Percentiles rank a stretch among this genome's conserved stretches.
Conservation (phyloP, 2,113 vertebrate genomes). For the Osmerus eperlanus region DNA sequence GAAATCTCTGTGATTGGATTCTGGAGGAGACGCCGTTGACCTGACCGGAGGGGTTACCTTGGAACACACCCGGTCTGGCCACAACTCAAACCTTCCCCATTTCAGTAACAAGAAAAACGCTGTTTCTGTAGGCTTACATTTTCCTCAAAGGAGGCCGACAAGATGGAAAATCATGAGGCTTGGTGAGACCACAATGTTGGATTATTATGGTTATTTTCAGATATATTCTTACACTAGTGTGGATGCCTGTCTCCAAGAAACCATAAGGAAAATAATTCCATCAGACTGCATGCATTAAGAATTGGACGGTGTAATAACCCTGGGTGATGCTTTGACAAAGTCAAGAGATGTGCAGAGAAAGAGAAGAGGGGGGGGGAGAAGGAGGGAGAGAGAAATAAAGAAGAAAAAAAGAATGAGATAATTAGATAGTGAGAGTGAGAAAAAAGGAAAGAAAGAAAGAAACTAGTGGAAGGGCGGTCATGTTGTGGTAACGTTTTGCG, state of each 20-base stretch:
- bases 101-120: not conserved
- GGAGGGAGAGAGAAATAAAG: not conserved
- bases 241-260: conserved; percentile 15
- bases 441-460: not conserved
- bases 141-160: not conserved
- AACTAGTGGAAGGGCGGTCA: not conserved
- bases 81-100: not conserved
- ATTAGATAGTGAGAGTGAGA: not conserved
- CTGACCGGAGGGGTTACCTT: too few relatives aligned
- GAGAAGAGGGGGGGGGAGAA: not conserved
- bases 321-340: not conserved
- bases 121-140: not conserved
- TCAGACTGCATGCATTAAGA: not conserved
- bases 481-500: conserved; percentile 13
- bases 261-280: conserved; percentile 8
- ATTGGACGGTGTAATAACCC: not conserved
- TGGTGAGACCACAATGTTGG: not conserved
- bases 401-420: not conserved
- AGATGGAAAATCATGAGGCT: not conserved
- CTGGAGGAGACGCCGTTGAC: too few relatives aligned
- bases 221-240: conserved; percentile 17
- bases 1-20: too few relatives aligned
- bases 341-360: not conserved
- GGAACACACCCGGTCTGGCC: too few relatives aligned
- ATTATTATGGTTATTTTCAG: conserved; percentile 17